Conservation (phyloP, 1,140 invertebrate genomes). For the Colletes gigas region DNA sequence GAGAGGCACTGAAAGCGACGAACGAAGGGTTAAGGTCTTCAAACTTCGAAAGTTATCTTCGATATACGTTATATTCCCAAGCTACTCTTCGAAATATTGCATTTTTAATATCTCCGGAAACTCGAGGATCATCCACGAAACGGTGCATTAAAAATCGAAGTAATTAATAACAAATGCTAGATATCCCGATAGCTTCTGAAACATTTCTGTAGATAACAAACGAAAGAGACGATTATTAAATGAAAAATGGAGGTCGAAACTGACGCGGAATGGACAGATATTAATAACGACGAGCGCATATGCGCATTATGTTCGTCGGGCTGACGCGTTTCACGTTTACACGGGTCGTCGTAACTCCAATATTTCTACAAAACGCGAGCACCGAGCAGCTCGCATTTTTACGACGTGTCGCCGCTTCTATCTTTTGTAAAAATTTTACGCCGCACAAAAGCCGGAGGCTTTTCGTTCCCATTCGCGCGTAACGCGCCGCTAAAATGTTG, state of each 20-base stretch:
- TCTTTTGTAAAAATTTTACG: not conserved
- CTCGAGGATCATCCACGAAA: too few species aligned
- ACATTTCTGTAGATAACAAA: not conserved
- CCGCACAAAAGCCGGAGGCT: not conserved
- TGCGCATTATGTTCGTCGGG: not conserved
- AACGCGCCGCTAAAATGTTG: too few species aligned
- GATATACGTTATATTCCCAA: too few species aligned
- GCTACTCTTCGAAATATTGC: too few species aligned
- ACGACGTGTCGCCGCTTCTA: not conserved
- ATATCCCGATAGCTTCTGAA: too few species aligned
- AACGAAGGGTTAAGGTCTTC: too few species aligned
- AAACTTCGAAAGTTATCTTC: too few species aligned
- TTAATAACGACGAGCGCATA: slow-evolving; percentile 18
- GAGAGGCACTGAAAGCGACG: too few species aligned
- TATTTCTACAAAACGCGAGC: not conserved
- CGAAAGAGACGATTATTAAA: not conserved
- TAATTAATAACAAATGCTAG: too few species aligned
- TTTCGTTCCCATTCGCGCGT: too few species aligned
- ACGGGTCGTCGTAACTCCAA: not conserved
- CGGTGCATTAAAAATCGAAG: too few species aligned
- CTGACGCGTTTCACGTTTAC: not conserved
- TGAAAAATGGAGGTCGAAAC: not conserved
- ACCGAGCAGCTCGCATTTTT: not conserved
- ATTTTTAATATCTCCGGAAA: too few species aligned
- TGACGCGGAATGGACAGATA: not conserved